phyloP scores from a whole-genome alignment of 2,888 invertebrate genomes.

The Cryptosula pallasiana region DNA sequence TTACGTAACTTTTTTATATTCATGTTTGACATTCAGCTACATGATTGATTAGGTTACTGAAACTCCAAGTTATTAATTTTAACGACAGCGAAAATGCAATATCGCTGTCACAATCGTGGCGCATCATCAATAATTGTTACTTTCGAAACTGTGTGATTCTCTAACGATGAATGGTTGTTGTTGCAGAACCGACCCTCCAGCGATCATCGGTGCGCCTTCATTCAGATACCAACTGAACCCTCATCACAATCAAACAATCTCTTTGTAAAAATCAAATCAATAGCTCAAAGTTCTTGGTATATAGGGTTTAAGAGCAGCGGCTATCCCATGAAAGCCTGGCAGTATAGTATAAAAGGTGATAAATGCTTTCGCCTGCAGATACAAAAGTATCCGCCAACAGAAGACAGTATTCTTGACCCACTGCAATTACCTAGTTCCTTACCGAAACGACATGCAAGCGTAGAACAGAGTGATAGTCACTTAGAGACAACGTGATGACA shows the following conservation, averaged over 20 bases:
- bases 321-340: constrained; percentile 4
- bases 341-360: background rate
- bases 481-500: background rate
- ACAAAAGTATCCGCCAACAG: background rate
- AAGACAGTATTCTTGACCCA: too few species aligned
- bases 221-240: background rate
- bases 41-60: too few species aligned
- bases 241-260: constrained; percentile 18
- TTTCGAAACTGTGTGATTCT: too few species aligned
- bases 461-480: background rate
- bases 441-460: background rate
- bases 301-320: constrained; percentile 4
- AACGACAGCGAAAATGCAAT: too few species aligned
- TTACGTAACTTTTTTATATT: too few species aligned
- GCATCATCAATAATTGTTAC: too few species aligned
- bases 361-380: background rate
- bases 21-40: too few species aligned
- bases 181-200: background rate
- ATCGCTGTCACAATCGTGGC: too few species aligned
- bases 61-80: too few species aligned
- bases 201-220: constrained; percentile 14
- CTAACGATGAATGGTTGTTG: too few species aligned
- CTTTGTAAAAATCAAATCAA: background rate
- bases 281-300: constrained; percentile 17
- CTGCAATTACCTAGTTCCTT: background rate